phyloP scores from a whole-genome alignment of 2,888 invertebrate genomes.

The Prostheceraeus crozeri region DNA sequence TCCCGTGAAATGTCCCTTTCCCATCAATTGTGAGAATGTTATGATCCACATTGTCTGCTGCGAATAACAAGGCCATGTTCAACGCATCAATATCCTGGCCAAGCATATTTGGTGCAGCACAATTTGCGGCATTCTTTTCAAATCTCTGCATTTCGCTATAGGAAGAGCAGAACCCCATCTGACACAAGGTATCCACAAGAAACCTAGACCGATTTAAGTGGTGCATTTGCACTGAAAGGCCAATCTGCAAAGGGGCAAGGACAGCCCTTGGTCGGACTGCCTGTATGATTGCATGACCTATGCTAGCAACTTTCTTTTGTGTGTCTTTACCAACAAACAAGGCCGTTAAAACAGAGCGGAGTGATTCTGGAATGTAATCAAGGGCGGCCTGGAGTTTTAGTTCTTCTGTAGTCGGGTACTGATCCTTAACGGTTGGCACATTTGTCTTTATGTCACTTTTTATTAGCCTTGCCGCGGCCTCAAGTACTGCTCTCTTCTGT shows the following conservation, averaged over 20 bases:
- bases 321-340: constrained; percentile 33
- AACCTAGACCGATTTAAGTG: constrained; percentile 43
- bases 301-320: constrained; percentile 39
- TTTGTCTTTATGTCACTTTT: constrained; percentile 30
- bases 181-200: constrained; percentile 43
- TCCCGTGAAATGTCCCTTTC: constrained; percentile 43
- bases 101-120: constrained; percentile 36
- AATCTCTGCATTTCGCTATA: constrained; percentile 42
- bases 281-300: constrained; percentile 44
- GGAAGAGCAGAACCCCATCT: constrained; percentile 42
- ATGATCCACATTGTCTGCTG: constrained; percentile 46
- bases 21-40: constrained; percentile 43
- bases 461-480: constrained; percentile 22
- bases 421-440: constrained; percentile 13
- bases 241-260: constrained; percentile 43
- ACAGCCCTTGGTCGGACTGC: constrained; percentile 41
- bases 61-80: constrained; percentile 41
- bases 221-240: constrained; percentile 43
- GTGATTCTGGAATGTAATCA: constrained; percentile 38
- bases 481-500: constrained; percentile 28
- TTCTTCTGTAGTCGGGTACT: constrained; percentile 10
- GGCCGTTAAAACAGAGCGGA: constrained; percentile 36
- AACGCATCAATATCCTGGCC: constrained; percentile 35
- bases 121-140: constrained; percentile 35
- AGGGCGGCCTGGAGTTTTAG: background rate